Percentiles rank a stretch among this genome's conserved stretches.
Conservation (phyloP, 2,888 invertebrate genomes). For the Xylota sylvarum region DNA sequence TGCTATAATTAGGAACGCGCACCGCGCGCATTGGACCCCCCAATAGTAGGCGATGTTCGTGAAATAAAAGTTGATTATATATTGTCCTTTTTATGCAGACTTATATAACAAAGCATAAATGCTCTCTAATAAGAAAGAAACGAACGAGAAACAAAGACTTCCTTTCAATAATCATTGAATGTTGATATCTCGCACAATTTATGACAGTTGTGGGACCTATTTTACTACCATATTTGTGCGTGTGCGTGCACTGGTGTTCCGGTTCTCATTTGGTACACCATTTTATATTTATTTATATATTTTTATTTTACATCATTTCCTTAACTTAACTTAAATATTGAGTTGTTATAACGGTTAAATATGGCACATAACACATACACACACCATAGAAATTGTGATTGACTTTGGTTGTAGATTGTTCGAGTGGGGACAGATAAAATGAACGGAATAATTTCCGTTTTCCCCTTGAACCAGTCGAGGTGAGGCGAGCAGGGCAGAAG, state of each 20-base stretch:
- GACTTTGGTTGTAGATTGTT: constrained; percentile 45
- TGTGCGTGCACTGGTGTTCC: constrained; percentile 44
- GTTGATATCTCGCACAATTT: constrained; percentile 55
- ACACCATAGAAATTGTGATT: constrained; percentile 39
- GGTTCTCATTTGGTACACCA: constrained; percentile 56
- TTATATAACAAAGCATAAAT: background rate
- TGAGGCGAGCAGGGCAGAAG: constrained; percentile 3
- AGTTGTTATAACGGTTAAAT: constrained; percentile 42
- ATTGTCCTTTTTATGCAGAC: constrained; percentile 1
- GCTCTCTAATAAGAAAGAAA: background rate
- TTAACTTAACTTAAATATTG: constrained; percentile 63
- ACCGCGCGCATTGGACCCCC: background rate
- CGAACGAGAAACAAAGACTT: constrained; percentile 15
- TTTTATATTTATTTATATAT: constrained; percentile 30
- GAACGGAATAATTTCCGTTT: constrained; percentile 68
- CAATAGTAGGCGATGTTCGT: background rate
- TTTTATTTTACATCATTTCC: constrained; percentile 59
- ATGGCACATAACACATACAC: constrained; percentile 29
- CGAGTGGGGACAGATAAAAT: constrained; percentile 63
- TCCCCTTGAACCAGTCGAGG: constrained; percentile 2
- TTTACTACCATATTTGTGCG: constrained; percentile 24
- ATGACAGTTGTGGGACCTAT: constrained; percentile 47
- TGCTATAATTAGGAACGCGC: constrained; percentile 16
- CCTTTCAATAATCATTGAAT: constrained; percentile 25
- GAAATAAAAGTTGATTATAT: constrained; percentile 35